Evolutionary conservation across 2,113 vertebrate genomes (phyloP), one percentile per base, ranked within the genome.

Genomic region (Peromyscus leucopus): DNA sequence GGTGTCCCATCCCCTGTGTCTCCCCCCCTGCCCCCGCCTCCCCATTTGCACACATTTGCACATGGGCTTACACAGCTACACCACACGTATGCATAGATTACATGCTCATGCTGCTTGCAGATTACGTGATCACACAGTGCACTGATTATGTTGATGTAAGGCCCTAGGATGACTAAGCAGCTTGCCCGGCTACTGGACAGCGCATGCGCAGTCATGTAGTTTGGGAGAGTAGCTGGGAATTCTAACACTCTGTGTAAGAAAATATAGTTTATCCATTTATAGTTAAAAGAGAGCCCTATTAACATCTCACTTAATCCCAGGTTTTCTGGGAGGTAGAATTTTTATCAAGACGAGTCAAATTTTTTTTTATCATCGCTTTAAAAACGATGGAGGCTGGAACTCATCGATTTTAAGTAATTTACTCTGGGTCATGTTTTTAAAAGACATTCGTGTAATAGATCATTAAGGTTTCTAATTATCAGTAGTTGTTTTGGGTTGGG

Each of bases 261-360:
- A 57, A 89, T 46, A 85, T 26, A 86, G 13, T 82, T 5, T 57
- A 42, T 33, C 36, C 16, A 57, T 71, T 65, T 82, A 42, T 17
- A 46, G 61, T 65, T 87, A 48, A 10, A 10, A 83, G 51, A 78
- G 24, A 28, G 22, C 51, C 55, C 28, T 67, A 0, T 65, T 87
- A 79, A 80, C 26, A 16, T 86, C 21, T 84, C 57, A 76, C 78
- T 85, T 71, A 89, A 78, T 86, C 13, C 72, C 72, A 67, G 91
- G 8, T 10, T 90, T 96, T 91, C 78, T 93, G 78, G 86, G 10
- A 96, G 67, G 5, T 51, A 91, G 78, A 75, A 2, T 72, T 72
- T n/a, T 72, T 39, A 72, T 72, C n/a, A 72, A 24, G 31, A 65
- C 65, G 63, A n/a, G 48, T 91, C 82, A 65, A 17, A 84, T 63